Percentiles rank a stretch among this genome's conserved stretches.
Evolutionary conservation across 2,888 invertebrate species (phyloP).

Genomic region (Polietes domitor): DNA sequence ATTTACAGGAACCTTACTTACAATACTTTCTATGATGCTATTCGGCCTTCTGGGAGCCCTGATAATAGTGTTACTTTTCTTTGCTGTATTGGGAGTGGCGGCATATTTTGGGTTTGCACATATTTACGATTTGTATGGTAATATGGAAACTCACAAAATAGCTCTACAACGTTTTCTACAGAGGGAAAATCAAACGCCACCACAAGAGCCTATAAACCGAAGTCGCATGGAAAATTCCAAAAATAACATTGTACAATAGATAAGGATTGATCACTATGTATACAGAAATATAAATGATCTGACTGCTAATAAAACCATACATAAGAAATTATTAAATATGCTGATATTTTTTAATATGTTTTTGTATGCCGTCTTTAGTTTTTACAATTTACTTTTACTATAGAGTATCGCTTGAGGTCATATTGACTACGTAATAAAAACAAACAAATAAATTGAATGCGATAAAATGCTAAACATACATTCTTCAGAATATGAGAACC

Average conservation of each 20-base stretch:
- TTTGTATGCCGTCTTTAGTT: too few relatives aligned
- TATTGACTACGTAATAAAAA: too few relatives aligned
- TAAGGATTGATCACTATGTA: too few relatives aligned
- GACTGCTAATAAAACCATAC: too few relatives aligned
- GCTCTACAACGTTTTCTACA: conserved; percentile 70
- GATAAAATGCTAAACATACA: too few relatives aligned
- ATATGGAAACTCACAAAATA: conserved; percentile 69
- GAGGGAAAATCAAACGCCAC: conserved; percentile 52
- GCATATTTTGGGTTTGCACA: conserved; percentile 78
- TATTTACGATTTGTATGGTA: conserved; percentile 74
- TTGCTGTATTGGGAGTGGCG: conserved; percentile 71
- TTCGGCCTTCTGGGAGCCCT: conserved; percentile 77
- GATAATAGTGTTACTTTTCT: conserved; percentile 72
- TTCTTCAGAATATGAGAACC: too few relatives aligned
- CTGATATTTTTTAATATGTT: too few relatives aligned
- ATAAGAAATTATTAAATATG: too few relatives aligned
- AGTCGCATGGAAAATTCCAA: background rate
- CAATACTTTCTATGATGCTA: conserved; percentile 76
- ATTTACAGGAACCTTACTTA: conserved; percentile 76
- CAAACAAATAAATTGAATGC: too few relatives aligned
- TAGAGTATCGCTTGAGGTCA: too few relatives aligned
- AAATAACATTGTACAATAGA: background rate
- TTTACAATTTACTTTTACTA: too few relatives aligned
- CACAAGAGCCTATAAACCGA: background rate
- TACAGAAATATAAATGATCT: too few relatives aligned